Base-by-base conservation (phyloP, 1,140 invertebrate species). In the Micrasema longulum region DNA sequence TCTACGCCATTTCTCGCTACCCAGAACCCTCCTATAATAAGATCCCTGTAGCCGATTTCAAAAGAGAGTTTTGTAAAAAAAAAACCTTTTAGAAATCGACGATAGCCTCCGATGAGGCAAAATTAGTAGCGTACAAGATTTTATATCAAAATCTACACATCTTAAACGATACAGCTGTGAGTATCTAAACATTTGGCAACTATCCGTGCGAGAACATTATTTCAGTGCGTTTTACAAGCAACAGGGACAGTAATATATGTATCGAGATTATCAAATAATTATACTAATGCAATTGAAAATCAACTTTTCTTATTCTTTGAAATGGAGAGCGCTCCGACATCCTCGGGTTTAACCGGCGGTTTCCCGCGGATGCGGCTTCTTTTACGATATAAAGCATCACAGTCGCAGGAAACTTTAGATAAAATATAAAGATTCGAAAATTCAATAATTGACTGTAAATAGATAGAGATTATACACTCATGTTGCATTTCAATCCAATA, bases 41-140 rank as follows among this genome's bases (percentile, higher is more conserved):
- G n/a, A n/a, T 53, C 50, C 50, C 50, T 53, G 50, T 53, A 53
- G 50, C 50, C 50, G n/a, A 23, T 53, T 53, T 23, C n/a, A n/a
- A n/a, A n/a, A n/a, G n/a, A n/a, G n/a, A n/a, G n/a, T n/a, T n/a
- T n/a, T n/a, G n/a, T n/a, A n/a, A 53, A 12, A 12, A 23, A 23
- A 53, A 53, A 23, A 53, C 9, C 12, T 23, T 53, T 22, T 22
- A 26, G 22, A 53, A 1, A 53, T 22, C 2, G 18, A 14, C 50
- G 9, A 6, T 53, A 18, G 2, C n/a, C 26, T 53, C 18, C 18
- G 1, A 12, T 53, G 22, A 53, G 18, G 12, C 48, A 18, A 22
- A 53, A 22, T 50, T 53, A 23, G 26, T 53, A n/a, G 22, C 9
- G 11, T 23, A 53, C n/a, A 23, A 53, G 50, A 53, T 53, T 53